These are phyloP conservation scores for Drosophila aff. DNA, from an alignment of 1,140 invertebrate species.

Conservation along the genomic window DNA sequence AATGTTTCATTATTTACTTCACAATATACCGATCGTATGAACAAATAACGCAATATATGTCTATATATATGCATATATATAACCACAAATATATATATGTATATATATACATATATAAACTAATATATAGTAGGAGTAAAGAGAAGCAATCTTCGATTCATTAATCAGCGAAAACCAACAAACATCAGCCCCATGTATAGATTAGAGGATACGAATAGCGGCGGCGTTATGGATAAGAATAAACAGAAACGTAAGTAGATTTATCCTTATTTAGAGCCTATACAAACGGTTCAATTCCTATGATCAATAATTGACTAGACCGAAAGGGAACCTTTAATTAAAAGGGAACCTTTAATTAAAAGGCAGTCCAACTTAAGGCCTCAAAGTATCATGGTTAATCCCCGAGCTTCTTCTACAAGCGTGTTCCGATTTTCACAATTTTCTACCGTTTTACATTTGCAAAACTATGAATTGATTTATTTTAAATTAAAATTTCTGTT, in stretches of 20 bases:
- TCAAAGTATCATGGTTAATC: too few relatives aligned
- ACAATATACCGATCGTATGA: slow-evolving; percentile 48
- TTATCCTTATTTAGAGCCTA: not conserved
- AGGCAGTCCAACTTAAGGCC: too few relatives aligned
- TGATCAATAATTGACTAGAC: not conserved
- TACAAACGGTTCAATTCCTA: not conserved
- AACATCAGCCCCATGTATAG: slow-evolving; percentile 80
- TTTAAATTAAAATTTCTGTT: too few relatives aligned
- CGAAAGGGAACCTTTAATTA: too few relatives aligned
- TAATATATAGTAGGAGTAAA: slow-evolving; percentile 37
- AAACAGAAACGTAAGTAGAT: slow-evolving; percentile 83
- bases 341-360: too few relatives aligned
- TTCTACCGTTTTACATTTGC: too few relatives aligned
- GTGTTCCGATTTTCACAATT: too few relatives aligned
- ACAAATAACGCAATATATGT: slow-evolving; percentile 64
- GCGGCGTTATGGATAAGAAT: slow-evolving; percentile 83
- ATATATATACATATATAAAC: slow-evolving; percentile 44
- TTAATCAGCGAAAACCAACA: slow-evolving; percentile 54
- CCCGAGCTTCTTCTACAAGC: too few relatives aligned
- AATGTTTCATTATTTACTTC: slow-evolving; percentile 17
- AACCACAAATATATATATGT: slow-evolving; percentile 35
- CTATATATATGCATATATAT: slow-evolving; percentile 29
- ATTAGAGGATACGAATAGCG: slow-evolving; percentile 84
- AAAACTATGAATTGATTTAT: too few relatives aligned
- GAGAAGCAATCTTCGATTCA: slow-evolving; percentile 40